phyloP scores from a whole-genome alignment of 1,140 invertebrate genomes.

The Zophobas morio region DNA sequence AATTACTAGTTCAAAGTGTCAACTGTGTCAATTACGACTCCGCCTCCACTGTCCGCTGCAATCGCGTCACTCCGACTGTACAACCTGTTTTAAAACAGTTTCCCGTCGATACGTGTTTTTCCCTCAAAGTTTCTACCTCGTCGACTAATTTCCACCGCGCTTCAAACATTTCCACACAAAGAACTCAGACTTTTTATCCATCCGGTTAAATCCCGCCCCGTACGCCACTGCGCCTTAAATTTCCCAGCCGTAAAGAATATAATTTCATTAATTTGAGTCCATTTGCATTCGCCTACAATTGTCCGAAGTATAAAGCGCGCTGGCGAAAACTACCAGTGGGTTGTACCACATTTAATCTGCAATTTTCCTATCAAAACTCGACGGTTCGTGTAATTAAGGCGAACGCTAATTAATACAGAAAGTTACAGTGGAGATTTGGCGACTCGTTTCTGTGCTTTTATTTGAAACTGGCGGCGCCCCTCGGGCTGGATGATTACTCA shows the following conservation, averaged over 20 bases:
- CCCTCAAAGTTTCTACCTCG: too few relatives aligned
- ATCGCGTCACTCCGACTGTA: too few relatives aligned
- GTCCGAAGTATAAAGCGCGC: conserved; percentile 6
- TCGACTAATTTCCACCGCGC: too few relatives aligned
- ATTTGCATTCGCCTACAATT: conserved; percentile 31
- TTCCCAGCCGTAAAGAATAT: conserved; percentile 17
- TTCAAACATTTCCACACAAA: too few relatives aligned
- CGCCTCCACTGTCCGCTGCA: too few relatives aligned
- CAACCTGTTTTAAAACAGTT: too few relatives aligned
- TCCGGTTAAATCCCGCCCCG: too few relatives aligned
- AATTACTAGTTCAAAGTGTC: too few relatives aligned
- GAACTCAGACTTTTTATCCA: too few relatives aligned
- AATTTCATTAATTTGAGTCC: conserved; percentile 32
- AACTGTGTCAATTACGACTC: too few relatives aligned
- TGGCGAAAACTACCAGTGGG: background rate
- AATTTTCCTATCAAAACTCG: conserved; percentile 37
- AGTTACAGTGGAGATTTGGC: conserved; percentile 28
- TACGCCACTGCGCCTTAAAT: background rate
- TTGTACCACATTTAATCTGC: conserved; percentile 31
- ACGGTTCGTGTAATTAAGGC: conserved; percentile 31
- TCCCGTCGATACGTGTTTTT: too few relatives aligned
- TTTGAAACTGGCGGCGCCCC: background rate
- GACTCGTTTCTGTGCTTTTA: conserved; percentile 8
- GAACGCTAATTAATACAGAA: conserved; percentile 33
- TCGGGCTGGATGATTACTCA: background rate